phyloP scores from a whole-genome alignment of 2,113 vertebrate genomes.

The Anguilla rostrata region DNA sequence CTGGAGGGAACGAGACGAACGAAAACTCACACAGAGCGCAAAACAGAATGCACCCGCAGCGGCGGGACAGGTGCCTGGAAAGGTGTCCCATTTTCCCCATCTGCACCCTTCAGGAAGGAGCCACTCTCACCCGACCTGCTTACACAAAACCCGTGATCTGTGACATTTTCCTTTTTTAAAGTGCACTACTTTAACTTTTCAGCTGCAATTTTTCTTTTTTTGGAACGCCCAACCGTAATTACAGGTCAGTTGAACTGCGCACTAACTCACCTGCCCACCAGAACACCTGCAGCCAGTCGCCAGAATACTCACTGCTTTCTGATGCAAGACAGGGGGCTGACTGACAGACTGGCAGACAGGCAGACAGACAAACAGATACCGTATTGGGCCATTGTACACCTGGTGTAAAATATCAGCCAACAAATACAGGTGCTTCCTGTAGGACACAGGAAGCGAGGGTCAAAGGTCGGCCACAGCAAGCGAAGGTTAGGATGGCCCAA shows the following conservation, averaged over 20 bases:
- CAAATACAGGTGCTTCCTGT: background rate
- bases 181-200: too few species aligned
- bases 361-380: background rate
- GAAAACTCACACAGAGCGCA: background rate
- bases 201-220: too few species aligned
- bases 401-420: background rate
- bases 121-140: background rate
- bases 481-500: background rate
- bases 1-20: constrained; percentile 59
- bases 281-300: too few species aligned
- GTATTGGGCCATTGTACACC: background rate
- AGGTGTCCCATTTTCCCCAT: background rate
- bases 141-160: background rate
- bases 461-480: background rate
- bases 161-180: background rate
- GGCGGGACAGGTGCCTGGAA: background rate
- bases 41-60: too few species aligned
- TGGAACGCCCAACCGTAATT: background rate
- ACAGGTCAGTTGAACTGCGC: background rate
- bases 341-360: too few species aligned
- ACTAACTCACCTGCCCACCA: background rate
- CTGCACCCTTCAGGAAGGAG: background rate
- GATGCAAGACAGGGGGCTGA: too few species aligned
- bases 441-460: background rate
- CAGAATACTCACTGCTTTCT: too few species aligned